Conservation (phyloP, 2,113 vertebrate genomes). For the Phycodurus eques region DNA sequence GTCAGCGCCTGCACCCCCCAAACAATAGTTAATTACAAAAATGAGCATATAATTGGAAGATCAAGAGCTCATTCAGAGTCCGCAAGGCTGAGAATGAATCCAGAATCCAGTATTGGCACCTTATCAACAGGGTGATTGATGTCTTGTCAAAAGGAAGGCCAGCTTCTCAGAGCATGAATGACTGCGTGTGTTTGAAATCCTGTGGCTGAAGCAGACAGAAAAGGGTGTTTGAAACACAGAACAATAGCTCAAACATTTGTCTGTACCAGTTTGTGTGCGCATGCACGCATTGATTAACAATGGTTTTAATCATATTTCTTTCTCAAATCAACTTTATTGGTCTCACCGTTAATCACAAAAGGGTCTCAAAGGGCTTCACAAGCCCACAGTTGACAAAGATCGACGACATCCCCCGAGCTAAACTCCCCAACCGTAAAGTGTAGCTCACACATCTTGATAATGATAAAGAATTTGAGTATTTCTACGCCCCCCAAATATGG, state of each 20-base stretch:
- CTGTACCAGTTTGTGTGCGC: neutral
- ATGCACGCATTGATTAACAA: neutral
- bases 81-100: neutral
- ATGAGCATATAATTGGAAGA: conserved; percentile 29
- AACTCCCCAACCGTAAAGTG: neutral
- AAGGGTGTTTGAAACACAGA: neutral
- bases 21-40: conserved; percentile 9
- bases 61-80: conserved; percentile 39
- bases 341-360: neutral
- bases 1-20: neutral
- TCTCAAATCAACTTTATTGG: neutral
- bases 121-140: conserved; percentile 11
- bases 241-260: neutral
- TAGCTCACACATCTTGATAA: too few species aligned
- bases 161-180: conserved; percentile 89
- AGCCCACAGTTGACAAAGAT: too few species aligned
- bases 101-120: conserved; percentile 56
- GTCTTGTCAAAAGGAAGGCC: conserved; percentile 25
- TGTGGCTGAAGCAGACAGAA: conserved; percentile 56
- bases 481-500: too few species aligned
- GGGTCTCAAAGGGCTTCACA: too few species aligned
- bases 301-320: too few species aligned
- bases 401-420: too few species aligned
- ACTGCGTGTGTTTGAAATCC: conserved; percentile 98
- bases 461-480: too few species aligned